These are phyloP conservation scores for Formica selysi DNA, from an alignment of 1,140 invertebrate species.

Conservation along the genomic window DNA sequence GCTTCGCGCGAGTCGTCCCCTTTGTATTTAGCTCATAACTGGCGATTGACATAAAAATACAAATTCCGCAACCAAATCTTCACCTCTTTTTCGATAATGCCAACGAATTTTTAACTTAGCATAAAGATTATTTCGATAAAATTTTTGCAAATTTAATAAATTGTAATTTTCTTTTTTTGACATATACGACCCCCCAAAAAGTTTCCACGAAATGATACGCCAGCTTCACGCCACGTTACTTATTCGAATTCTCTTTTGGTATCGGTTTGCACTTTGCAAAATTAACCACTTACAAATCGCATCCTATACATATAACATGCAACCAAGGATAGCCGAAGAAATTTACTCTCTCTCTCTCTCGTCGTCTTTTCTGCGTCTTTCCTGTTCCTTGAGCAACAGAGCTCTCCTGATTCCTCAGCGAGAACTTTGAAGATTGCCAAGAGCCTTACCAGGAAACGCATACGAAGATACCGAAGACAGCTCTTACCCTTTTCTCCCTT, in stretches of 20 bases:
- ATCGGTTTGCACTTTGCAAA: too few species aligned
- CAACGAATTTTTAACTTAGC: background rate
- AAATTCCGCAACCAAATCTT: background rate
- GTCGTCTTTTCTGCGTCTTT: slow-evolving; percentile 24
- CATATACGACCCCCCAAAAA: background rate
- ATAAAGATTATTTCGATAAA: background rate
- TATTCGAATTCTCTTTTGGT: too few species aligned
- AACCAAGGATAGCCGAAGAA: slow-evolving; percentile 30
- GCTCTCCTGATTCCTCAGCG: slow-evolving; percentile 65
- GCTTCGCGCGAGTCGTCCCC: background rate
- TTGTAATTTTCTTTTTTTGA: background rate
- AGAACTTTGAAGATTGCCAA: slow-evolving; percentile 70
- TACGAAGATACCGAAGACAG: slow-evolving; percentile 32
- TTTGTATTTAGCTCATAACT: slow-evolving; percentile 23
- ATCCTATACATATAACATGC: background rate
- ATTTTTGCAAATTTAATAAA: background rate
- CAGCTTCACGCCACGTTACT: too few species aligned
- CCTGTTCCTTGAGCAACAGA: slow-evolving; percentile 64
- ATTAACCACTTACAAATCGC: background rate
- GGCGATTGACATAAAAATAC: slow-evolving; percentile 6
- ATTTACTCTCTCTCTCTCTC: slow-evolving; percentile 14
- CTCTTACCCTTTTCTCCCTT: slow-evolving; percentile 25
- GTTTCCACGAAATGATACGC: background rate
- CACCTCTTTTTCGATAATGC: background rate
- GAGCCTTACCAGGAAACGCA: slow-evolving; percentile 74